Evolutionary conservation across 2,797 vertebrate species (phyloP).

Genomic region (Natrix natrix): DNA sequence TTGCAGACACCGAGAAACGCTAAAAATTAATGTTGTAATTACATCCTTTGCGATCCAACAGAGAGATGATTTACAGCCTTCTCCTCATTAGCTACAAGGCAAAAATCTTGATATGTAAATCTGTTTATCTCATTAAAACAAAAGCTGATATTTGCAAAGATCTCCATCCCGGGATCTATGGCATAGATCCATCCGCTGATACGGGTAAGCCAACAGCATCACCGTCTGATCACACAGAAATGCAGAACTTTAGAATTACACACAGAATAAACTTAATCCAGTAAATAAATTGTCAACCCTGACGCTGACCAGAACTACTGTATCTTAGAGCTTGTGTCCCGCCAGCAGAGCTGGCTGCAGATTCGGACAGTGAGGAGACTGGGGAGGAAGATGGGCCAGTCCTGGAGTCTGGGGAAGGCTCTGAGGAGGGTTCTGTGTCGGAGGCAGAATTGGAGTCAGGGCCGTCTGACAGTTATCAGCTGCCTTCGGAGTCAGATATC

Average conservation of each 20-base stretch:
- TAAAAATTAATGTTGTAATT: slow-evolving; percentile 2
- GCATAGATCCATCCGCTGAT: not conserved
- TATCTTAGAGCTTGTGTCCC: no score
- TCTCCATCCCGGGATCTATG: not conserved
- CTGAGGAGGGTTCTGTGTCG: no score
- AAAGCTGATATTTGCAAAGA: not conserved
- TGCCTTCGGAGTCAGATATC: no score
- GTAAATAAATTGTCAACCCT: no score
- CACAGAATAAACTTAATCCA: not conserved
- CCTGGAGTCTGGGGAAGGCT: no score
- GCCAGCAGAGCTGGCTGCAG: no score
- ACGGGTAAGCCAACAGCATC: not conserved
- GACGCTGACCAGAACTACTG: no score
- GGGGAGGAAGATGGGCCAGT: no score
- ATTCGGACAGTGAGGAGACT: no score
- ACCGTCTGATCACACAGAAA: not conserved
- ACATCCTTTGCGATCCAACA: not conserved
- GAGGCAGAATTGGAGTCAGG: no score
- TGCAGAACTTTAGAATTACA: not conserved
- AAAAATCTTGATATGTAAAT: not conserved
- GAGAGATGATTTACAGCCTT: not conserved
- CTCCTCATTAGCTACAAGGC: not conserved
- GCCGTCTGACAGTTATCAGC: no score
- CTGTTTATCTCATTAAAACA: not conserved
- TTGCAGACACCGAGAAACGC: not conserved